Percentiles rank a stretch among this genome's conserved stretches.
phyloP scores from a whole-genome alignment of 1,140 invertebrate species.

The Pseudomyrmex sp. region DNA sequence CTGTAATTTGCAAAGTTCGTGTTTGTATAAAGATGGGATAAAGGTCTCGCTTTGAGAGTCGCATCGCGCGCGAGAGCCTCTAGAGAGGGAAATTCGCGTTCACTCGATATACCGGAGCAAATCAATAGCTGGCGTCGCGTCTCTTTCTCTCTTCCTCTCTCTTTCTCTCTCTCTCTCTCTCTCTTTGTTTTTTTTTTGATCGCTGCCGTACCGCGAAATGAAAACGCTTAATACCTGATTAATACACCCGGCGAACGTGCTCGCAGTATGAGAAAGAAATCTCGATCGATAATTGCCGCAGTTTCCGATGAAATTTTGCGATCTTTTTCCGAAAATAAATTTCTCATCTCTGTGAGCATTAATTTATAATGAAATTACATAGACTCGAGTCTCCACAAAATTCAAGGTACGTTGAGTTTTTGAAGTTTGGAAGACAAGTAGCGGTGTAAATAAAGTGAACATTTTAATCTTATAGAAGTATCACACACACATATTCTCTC shows the following conservation, averaged over 20 bases:
- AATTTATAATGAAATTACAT: not conserved
- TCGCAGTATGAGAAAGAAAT: conserved; percentile 4
- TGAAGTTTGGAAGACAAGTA: no score
- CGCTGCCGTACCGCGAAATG: conserved; percentile 65
- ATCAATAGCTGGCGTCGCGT: conserved; percentile 78
- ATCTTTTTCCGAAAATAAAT: not conserved
- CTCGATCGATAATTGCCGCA: not conserved
- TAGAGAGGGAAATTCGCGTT: conserved; percentile 57
- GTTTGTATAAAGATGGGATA: conserved; percentile 37
- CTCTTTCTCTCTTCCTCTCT: conserved; percentile 18
- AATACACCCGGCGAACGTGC: no score
- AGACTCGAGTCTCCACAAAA: not conserved
- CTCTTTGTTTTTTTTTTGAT: conserved; percentile 43
- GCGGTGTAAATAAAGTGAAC: not conserved
- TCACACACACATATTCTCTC: no score
- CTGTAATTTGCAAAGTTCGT: not conserved
- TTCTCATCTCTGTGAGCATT: not conserved
- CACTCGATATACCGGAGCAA: conserved; percentile 63
- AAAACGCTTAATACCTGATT: conserved; percentile 53
- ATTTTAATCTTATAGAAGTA: conserved; percentile 15
- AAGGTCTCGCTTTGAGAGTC: conserved; percentile 25
- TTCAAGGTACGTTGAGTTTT: not conserved
- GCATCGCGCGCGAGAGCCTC: conserved; percentile 32
- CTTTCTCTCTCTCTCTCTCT: no score
- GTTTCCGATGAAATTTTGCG: not conserved